Evolutionary conservation across 2,888 invertebrate species (phyloP).

Genomic region (Drosophila peninsularis): DNA sequence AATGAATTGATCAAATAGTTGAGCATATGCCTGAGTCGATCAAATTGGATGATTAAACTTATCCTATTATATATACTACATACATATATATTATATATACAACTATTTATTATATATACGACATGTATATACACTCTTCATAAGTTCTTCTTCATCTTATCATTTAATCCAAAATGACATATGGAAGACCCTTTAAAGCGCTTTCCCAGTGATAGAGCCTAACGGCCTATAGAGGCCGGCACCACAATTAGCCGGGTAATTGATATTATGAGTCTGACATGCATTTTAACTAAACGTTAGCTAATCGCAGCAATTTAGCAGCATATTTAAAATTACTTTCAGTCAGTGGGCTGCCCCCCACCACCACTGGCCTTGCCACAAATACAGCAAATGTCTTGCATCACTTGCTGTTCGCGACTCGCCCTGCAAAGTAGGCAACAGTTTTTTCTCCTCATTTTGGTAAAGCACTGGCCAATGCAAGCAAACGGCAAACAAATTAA

Average conservation of each 20-base stretch:
- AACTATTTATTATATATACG: no score
- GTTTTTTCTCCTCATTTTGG: slow-evolving; percentile 28
- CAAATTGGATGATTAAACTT: no score
- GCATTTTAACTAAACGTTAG: not conserved
- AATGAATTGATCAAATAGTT: no score
- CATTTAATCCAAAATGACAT: no score
- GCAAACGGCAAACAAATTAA: slow-evolving; percentile 66
- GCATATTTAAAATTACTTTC: slow-evolving; percentile 11
- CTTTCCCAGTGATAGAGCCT: not conserved
- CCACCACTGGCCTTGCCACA: no score
- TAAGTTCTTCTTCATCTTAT: no score
- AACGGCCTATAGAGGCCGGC: not conserved
- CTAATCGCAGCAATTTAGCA: slow-evolving; percentile 10
- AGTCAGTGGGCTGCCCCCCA: not conserved
- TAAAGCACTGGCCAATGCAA: slow-evolving; percentile 29
- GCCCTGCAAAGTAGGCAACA: slow-evolving; percentile 53
- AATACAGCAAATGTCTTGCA: slow-evolving; percentile 24
- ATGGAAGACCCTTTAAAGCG: no score
- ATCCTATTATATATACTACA: no score
- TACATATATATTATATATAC: no score
- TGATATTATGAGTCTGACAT: slow-evolving; percentile 1
- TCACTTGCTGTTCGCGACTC: not conserved
- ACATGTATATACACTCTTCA: no score
- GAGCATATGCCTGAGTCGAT: no score
- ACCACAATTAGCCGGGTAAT: not conserved